Evolutionary conservation across 2,113 vertebrate species (phyloP).

Genomic region (Ranitomeya variabilis): DNA sequence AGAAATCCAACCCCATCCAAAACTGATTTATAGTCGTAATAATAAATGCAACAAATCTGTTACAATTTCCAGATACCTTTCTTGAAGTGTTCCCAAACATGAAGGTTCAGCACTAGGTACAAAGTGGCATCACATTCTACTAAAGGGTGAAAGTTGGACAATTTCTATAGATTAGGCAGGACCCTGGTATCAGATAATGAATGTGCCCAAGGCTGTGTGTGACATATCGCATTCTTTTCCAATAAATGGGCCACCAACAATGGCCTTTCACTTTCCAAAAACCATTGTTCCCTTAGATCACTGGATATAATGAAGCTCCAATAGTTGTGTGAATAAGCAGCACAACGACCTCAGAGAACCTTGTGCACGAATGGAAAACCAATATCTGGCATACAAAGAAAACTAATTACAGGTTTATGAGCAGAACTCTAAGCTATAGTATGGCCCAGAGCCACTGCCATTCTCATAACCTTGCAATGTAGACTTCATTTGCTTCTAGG

Average conservation of each 20-base stretch:
- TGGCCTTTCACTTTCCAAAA: neutral
- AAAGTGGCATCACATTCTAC: neutral
- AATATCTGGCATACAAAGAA: constrained; percentile 7
- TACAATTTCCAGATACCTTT: neutral
- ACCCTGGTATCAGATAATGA: neutral
- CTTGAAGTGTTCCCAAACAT: neutral
- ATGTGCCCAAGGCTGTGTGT: neutral
- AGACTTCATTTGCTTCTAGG: neutral
- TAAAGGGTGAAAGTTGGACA: neutral
- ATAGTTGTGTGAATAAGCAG: neutral
- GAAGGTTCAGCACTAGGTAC: neutral
- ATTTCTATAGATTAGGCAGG: neutral
- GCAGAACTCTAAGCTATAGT: neutral
- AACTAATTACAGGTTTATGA: constrained; percentile 42
- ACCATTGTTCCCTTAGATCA: neutral
- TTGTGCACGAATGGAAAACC: neutral
- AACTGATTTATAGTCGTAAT: too few relatives aligned
- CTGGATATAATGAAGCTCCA: neutral
- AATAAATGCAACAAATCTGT: too few relatives aligned
- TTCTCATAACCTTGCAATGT: constrained; percentile 31
- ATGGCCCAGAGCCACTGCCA: neutral
- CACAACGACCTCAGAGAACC: neutral
- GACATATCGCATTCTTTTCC: neutral
- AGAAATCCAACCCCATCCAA: too few relatives aligned
- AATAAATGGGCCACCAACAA: neutral